phyloP scores from a whole-genome alignment of 2,888 invertebrate genomes.

The Esperia sulphurella region DNA sequence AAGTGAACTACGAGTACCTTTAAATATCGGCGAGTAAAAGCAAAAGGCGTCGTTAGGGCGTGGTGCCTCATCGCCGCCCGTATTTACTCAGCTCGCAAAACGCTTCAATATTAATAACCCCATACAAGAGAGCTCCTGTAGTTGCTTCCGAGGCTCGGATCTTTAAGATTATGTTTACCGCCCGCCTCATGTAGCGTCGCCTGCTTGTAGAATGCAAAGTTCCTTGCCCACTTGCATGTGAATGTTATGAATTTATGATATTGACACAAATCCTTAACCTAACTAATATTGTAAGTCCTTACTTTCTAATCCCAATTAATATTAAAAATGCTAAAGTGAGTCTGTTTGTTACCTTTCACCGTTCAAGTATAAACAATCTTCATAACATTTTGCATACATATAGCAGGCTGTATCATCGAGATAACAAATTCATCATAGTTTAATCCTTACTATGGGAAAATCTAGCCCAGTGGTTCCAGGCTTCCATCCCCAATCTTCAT shows the following conservation, averaged over 20 bases:
- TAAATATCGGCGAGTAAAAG: constrained; percentile 11
- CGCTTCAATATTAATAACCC: constrained; percentile 73
- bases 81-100: constrained; percentile 52
- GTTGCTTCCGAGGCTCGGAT: constrained; percentile 46
- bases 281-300: too few species aligned
- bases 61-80: constrained; percentile 19
- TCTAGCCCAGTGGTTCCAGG: too few species aligned
- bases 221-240: constrained; percentile 23
- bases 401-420: too few species aligned
- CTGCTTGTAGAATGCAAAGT: constrained; percentile 38
- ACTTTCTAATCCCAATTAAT: too few species aligned
- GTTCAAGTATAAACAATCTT: too few species aligned
- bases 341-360: too few species aligned
- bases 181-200: constrained; percentile 34
- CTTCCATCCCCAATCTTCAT: too few species aligned
- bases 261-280: too few species aligned
- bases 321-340: too few species aligned
- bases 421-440: too few species aligned
- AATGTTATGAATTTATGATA: not conserved
- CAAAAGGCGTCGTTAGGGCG: constrained; percentile 27
- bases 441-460: too few species aligned
- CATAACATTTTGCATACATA: too few species aligned
- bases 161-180: constrained; percentile 72
- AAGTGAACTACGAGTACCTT: not conserved
- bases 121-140: constrained; percentile 55